Evolutionary conservation across 64 coral and sea anemone genomes (phyloP).

Genomic region (Porites australiensis): DNA sequence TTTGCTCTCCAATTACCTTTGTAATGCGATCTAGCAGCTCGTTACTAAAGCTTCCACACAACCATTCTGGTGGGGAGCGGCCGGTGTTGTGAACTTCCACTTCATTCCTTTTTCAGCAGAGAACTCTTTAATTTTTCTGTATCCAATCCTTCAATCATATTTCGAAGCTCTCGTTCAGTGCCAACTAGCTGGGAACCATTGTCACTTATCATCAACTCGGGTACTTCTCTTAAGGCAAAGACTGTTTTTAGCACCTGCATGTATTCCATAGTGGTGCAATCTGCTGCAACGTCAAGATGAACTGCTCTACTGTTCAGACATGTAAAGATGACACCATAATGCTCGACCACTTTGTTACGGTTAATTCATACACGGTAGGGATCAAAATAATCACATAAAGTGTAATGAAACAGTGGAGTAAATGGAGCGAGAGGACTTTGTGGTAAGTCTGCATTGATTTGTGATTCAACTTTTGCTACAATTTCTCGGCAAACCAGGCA

Average conservation of each 20-base stretch:
- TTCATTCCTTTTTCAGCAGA: constrained; percentile 47
- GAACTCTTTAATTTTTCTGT: neutral
- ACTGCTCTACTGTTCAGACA: constrained; percentile 56
- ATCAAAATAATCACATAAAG: constrained; percentile 53
- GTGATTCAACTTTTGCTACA: constrained; percentile 25
- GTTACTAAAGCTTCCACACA: constrained; percentile 40
- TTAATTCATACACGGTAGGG: constrained; percentile 17
- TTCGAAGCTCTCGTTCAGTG: constrained; percentile 36
- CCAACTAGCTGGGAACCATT: constrained; percentile 60
- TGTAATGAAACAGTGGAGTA: constrained; percentile 40
- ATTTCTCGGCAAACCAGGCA: constrained; percentile 43
- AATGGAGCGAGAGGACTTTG: constrained; percentile 7
- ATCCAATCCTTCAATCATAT: constrained; percentile 33
- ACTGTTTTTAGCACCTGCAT: constrained; percentile 11
- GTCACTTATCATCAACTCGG: constrained; percentile 55
- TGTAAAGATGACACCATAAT: constrained; percentile 51
- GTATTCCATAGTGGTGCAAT: constrained; percentile 49
- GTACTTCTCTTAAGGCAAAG: constrained; percentile 25
- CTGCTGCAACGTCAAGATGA: constrained; percentile 37
- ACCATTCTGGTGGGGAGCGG: constrained; percentile 55
- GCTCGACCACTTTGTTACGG: neutral
- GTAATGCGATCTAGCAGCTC: constrained; percentile 33
- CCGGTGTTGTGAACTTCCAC: constrained; percentile 61
- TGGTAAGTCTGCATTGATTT: constrained; percentile 24
- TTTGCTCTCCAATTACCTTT: constrained; percentile 61